Conservation (phyloP, 1,140 invertebrate genomes). For the Agrypnia vestita region DNA sequence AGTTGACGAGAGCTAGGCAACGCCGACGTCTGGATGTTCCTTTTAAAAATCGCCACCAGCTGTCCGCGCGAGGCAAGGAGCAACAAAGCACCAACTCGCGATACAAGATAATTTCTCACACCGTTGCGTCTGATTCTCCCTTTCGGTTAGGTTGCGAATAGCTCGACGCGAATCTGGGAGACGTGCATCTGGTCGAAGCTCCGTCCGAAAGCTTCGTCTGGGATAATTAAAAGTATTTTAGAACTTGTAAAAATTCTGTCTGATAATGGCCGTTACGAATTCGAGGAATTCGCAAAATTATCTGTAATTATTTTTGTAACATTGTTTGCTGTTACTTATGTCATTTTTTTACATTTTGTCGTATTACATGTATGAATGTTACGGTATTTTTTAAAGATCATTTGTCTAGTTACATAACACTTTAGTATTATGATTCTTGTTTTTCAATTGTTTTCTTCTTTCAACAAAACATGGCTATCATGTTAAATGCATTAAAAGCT, state of each 20-base stretch:
- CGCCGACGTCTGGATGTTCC: slow-evolving; percentile 16
- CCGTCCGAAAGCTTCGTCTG: slow-evolving; percentile 25
- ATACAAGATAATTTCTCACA: no score
- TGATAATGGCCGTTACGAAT: not conserved
- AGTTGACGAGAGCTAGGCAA: not conserved
- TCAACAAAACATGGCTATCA: no score
- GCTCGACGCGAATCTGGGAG: not conserved
- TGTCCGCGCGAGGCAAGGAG: not conserved
- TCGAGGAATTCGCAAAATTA: no score
- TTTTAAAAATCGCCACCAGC: not conserved
- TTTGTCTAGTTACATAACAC: no score
- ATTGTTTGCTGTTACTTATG: no score
- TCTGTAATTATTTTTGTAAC: no score
- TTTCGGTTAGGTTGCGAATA: not conserved
- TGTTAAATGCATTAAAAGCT: no score
- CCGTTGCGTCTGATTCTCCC: not conserved
- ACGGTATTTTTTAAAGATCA: no score
- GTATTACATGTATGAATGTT: no score
- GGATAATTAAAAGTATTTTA: slow-evolving; percentile 40
- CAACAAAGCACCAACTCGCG: not conserved
- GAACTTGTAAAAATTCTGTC: not conserved
- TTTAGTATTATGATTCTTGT: no score
- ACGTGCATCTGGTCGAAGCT: not conserved
- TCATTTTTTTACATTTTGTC: no score
- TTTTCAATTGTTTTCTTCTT: no score